Conservation (phyloP, 1,140 invertebrate genomes). For the Antheraea pernyi region DNA sequence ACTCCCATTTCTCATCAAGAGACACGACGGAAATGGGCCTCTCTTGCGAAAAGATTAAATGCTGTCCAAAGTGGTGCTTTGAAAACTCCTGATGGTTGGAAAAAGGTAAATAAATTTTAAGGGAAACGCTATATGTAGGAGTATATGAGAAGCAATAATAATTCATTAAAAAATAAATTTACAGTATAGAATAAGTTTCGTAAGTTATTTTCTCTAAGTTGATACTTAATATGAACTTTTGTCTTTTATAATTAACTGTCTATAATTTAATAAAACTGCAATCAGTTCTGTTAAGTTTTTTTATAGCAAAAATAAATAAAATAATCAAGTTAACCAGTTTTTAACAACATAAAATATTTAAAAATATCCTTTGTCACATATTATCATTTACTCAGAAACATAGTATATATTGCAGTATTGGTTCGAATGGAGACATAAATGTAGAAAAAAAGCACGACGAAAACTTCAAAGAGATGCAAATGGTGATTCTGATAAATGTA, state of each 20-base stretch:
- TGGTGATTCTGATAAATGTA: constrained; percentile 42
- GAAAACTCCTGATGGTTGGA: constrained; percentile 64
- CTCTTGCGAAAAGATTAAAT: constrained; percentile 56
- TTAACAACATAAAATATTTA: background rate
- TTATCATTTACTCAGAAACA: background rate
- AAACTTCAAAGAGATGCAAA: constrained; percentile 39
- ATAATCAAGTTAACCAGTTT: background rate
- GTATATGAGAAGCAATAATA: background rate
- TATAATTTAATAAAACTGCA: background rate
- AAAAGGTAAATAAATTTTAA: constrained; percentile 44
- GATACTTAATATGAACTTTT: constrained; percentile 1
- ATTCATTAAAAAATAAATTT: too few species aligned
- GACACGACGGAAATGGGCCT: constrained; percentile 53
- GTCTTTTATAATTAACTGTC: background rate
- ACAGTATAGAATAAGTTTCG: background rate
- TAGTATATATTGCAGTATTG: constrained; percentile 52
- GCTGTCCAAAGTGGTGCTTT: constrained; percentile 48
- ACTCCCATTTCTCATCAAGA: constrained; percentile 42
- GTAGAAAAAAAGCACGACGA: constrained; percentile 62
- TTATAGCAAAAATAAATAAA: background rate
- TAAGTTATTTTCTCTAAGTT: background rate
- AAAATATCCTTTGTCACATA: background rate
- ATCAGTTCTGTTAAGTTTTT: background rate
- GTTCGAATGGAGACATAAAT: constrained; percentile 69
- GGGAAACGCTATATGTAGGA: constrained; percentile 2